Evolutionary conservation across 2,113 vertebrate species (phyloP).

Genomic region (Colaptes auratus): DNA sequence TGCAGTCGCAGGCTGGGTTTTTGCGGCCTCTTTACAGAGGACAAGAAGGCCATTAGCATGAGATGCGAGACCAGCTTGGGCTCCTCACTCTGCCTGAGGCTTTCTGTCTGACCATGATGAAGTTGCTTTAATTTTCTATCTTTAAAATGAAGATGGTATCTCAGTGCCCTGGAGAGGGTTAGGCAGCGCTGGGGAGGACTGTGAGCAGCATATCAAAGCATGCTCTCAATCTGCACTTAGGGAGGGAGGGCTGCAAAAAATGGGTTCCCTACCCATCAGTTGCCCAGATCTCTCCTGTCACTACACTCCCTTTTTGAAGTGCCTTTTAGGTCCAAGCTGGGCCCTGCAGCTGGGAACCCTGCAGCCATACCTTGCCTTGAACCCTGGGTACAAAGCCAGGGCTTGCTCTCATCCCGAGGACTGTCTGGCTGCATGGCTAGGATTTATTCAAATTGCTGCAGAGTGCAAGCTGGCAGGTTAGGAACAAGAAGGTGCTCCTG

Average conservation of each 20-base stretch:
- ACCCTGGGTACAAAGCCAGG: background rate
- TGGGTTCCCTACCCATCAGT: background rate
- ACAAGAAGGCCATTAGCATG: background rate
- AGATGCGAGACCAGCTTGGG: background rate
- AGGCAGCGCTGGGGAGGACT: background rate
- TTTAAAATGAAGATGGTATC: slow-evolving; percentile 22
- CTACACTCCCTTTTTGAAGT: background rate
- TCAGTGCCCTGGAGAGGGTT: background rate
- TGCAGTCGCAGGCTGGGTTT: background rate
- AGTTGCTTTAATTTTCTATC: background rate
- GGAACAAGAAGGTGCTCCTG: background rate
- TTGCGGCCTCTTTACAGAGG: background rate
- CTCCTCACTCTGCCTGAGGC: background rate
- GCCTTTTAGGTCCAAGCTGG: background rate
- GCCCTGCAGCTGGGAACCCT: background rate
- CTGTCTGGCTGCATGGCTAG: background rate
- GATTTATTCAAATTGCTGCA: background rate
- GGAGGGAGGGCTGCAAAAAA: background rate
- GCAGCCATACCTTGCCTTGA: background rate
- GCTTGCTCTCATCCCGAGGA: background rate
- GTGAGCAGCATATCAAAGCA: background rate
- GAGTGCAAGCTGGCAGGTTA: background rate
- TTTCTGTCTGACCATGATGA: background rate
- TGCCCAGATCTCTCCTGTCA: background rate
- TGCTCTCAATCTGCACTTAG: background rate